Percentiles rank a stretch among this genome's conserved stretches.
These are phyloP conservation scores for Chelon labrosus DNA, from an alignment of 2,797 vertebrate genomes.

Conservation along the genomic window DNA sequence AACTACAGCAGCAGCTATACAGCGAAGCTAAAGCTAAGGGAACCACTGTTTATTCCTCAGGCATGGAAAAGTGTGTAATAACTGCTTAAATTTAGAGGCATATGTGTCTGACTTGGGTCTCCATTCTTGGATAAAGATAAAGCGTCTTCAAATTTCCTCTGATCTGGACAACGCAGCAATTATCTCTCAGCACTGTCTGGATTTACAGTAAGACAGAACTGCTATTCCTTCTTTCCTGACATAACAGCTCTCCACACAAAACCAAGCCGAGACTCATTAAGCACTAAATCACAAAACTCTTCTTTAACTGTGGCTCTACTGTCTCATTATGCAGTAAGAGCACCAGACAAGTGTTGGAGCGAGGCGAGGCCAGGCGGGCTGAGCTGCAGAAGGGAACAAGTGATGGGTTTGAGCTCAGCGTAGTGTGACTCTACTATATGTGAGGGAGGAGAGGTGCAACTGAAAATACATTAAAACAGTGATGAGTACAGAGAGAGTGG, in stretches of 20 bases:
- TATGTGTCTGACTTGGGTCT: not conserved
- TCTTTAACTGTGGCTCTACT: constrained; percentile 55
- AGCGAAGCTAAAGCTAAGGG: not conserved
- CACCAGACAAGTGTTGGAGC: constrained; percentile 45
- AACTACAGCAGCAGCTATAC: not conserved
- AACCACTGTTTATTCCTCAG: not conserved
- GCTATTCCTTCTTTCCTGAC: constrained; percentile 24
- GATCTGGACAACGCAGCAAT: constrained; percentile 24
- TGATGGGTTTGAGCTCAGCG: constrained; percentile 58
- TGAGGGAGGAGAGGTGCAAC: constrained; percentile 46
- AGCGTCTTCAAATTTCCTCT: constrained; percentile 7
- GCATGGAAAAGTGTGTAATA: not conserved
- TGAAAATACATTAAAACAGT: constrained; percentile 49
- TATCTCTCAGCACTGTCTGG: constrained; percentile 24
- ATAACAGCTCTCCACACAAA: constrained; percentile 37
- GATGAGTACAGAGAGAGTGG: constrained; percentile 21
- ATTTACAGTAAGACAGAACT: constrained; percentile 8
- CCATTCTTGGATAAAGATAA: not conserved
- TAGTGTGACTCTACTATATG: constrained; percentile 55
- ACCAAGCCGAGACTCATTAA: constrained; percentile 55
- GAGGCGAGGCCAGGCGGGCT: constrained; percentile 37
- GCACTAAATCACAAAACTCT: constrained; percentile 53
- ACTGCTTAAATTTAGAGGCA: not conserved
- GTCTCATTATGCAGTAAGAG: constrained; percentile 68
- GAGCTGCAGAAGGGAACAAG: constrained; percentile 57